These are phyloP conservation scores for Stenoptilia bipunctidactyla DNA, from an alignment of 2,888 invertebrate species.

Conservation along the genomic window DNA sequence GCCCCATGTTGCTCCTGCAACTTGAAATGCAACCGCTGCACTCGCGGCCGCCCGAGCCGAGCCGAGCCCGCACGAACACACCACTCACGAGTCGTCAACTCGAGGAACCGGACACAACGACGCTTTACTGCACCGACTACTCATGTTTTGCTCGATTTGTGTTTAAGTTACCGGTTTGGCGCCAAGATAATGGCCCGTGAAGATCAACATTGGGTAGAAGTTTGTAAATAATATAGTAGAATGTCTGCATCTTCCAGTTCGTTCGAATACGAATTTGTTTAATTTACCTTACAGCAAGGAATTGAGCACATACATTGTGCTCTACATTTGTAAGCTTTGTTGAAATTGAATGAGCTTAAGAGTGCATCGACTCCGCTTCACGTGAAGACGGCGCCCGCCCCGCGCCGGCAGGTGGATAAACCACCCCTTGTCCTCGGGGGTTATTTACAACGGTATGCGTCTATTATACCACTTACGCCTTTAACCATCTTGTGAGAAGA, in stretches of 20 bases:
- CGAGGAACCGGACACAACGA: conserved; percentile 24
- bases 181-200: neutral
- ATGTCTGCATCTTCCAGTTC: too few relatives aligned
- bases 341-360: neutral
- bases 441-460: too few relatives aligned
- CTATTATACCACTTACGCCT: conserved; percentile 3
- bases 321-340: too few relatives aligned
- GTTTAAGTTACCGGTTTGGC: neutral
- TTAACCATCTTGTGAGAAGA: conserved; percentile 10
- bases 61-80: conserved; percentile 26
- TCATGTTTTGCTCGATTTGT: conserved; percentile 19
- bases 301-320: too few relatives aligned
- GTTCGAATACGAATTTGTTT: too few relatives aligned
- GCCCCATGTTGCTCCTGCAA: conserved; percentile 21
- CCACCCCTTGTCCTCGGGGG: neutral
- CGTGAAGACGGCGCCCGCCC: conserved; percentile 9
- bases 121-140: conserved; percentile 32
- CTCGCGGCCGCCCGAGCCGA: conserved; percentile 38
- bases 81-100: conserved; percentile 9
- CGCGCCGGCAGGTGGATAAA: conserved; percentile 17
- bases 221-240: conserved; percentile 1
- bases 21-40: conserved; percentile 51
- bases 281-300: too few relatives aligned
- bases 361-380: conserved; percentile 13
- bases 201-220: neutral